Evolutionary conservation across 2,797 vertebrate genomes (phyloP), one percentile per base, ranked within the genome.

Genomic region (Prunella strophiata): DNA sequence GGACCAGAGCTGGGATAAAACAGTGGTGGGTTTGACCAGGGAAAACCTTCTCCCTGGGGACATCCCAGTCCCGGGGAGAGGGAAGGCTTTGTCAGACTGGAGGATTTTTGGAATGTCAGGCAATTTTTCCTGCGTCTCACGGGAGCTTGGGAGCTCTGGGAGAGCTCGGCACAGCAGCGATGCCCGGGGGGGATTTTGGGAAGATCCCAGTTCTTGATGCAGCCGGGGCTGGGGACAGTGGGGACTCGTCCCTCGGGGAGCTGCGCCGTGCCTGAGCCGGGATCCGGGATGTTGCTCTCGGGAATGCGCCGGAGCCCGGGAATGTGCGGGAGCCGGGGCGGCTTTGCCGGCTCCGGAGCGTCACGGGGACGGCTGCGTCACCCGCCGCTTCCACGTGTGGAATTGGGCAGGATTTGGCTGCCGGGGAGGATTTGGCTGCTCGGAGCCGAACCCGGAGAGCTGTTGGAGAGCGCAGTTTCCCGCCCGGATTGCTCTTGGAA

Each of bases 111-210:
- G 50, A 10, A 85, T 6, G 48, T 19, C 1, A 13, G 51, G 27
- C 40, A 3, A 1, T 50, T 63, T 36, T 40, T 3, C 27, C 65
- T 9, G 58, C 4, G 0, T 26, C 10, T 45, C 29, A 1, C 9
- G 2, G 57, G 40, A 59, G 45, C 36, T 16, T 13, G 76, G 29
- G 9, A 55, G 20, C 52, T 10, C 12, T 2, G 32, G 38, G 58
- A 38, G 63, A n/a, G 83, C 90, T 21, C 1, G 3, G 42, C 57
- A 4, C 5, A 9, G 66, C 55, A 4, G 10, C 10, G 13, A 4
- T 7, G n/a, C 26, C 40, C 1, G 3, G 14, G 18, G n/a, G 3
- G 25, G 22, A 15, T 61, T 66, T 43, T 16, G 38, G 68, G 72
- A 13, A 30, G 18, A 34, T 61, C n/a, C 62, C 51, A 2, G 26